These are phyloP conservation scores for Tetheella fluctuosa DNA, from an alignment of 2,888 invertebrate genomes.

Conservation along the genomic window DNA sequence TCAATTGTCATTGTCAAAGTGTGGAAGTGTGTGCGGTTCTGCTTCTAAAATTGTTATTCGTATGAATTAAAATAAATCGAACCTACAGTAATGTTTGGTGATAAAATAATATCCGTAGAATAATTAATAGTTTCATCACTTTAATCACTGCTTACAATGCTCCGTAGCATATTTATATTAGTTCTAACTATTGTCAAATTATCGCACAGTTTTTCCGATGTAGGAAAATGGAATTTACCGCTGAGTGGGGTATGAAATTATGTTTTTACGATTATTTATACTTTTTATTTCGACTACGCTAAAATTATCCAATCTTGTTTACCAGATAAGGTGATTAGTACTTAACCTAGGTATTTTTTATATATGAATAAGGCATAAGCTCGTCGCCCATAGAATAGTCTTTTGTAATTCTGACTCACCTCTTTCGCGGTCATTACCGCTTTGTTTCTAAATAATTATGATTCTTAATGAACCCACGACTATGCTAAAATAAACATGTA, in stretches of 20 bases:
- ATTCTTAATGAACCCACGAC: background rate
- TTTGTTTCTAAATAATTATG: background rate
- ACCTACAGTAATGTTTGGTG: slow-evolving; percentile 43
- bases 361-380: no score
- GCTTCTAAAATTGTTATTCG: slow-evolving; percentile 28
- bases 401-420: slow-evolving; percentile 1
- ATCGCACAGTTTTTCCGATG: slow-evolving; percentile 82
- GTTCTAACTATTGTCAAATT: slow-evolving; percentile 57
- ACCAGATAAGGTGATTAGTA: background rate
- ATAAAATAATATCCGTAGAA: slow-evolving; percentile 30
- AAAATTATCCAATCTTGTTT: background rate
- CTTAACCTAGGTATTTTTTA: no score
- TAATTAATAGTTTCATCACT: slow-evolving; percentile 23
- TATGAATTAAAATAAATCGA: slow-evolving; percentile 23
- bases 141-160: slow-evolving; percentile 49
- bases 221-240: slow-evolving; percentile 87
- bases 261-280: background rate
- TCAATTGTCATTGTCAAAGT: background rate
- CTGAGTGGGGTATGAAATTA: slow-evolving; percentile 78
- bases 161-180: slow-evolving; percentile 57
- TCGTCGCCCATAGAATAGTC: background rate
- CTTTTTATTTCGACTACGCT: no score
- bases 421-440: background rate
- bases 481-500: background rate
- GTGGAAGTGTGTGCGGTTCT: background rate